A percentile compares a stretch with the other conserved stretches of the same genome.
These are phyloP conservation scores for Conomelus anceps DNA, from an alignment of 2,888 invertebrate species.

Conservation along the genomic window DNA sequence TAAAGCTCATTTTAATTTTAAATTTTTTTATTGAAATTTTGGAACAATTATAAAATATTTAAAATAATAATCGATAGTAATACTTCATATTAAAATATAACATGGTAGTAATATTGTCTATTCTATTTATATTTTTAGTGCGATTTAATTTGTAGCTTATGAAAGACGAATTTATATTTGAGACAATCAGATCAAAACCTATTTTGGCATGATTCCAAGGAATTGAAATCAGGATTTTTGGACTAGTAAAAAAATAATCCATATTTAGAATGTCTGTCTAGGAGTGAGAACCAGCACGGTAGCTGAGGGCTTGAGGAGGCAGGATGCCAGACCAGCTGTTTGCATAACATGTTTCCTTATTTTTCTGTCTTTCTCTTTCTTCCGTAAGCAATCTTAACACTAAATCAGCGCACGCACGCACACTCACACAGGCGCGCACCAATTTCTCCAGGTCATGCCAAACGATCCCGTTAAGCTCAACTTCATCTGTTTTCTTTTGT, in stretches of 20 bases:
- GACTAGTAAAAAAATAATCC: too few relatives aligned
- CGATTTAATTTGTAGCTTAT: not conserved
- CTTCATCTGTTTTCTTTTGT: not conserved
- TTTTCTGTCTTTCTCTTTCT: not conserved
- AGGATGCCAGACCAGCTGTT: not conserved
- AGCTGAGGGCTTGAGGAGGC: not conserved
- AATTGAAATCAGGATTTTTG: not conserved
- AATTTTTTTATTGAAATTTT: too few relatives aligned
- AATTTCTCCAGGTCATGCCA: not conserved
- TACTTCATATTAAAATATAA: too few relatives aligned
- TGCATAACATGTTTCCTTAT: not conserved
- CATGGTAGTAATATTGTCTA: too few relatives aligned
- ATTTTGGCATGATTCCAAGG: not conserved
- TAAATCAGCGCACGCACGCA: not conserved
- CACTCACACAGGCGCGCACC: not conserved
- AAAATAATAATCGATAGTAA: too few relatives aligned
- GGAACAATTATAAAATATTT: too few relatives aligned
- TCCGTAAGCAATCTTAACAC: not conserved
- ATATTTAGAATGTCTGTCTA: not conserved
- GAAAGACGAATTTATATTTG: too few relatives aligned
- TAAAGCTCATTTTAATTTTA: too few relatives aligned
- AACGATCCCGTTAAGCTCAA: not conserved
- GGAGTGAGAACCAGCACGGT: not conserved
- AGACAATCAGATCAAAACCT: not conserved
- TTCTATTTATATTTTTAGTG: too few relatives aligned